Conservation (phyloP, 37 sponge, comb jelly and placozoan species). For the Diacarnus erythraeanus region DNA sequence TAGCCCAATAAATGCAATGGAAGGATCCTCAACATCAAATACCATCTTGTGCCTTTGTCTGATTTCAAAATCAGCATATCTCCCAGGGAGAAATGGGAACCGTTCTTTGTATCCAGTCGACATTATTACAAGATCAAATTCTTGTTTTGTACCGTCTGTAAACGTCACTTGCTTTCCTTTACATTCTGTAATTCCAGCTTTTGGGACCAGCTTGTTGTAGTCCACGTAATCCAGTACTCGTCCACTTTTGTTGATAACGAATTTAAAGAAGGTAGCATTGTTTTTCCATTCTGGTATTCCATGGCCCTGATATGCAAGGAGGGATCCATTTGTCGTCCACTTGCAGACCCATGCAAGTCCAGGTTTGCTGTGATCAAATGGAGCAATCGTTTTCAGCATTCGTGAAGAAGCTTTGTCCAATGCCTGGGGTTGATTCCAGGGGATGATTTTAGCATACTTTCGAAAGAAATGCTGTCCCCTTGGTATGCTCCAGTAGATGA, state of each 20-base stretch:
- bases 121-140: slow-evolving; percentile 78
- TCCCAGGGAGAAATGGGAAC: slow-evolving; percentile 68
- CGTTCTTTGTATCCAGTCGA: slow-evolving; percentile 63
- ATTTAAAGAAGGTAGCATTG: slow-evolving; percentile 58
- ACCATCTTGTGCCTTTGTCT: slow-evolving; percentile 78
- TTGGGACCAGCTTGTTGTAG: slow-evolving; percentile 74
- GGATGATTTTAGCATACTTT: slow-evolving; percentile 66
- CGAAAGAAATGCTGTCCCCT: slow-evolving; percentile 88
- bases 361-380: slow-evolving; percentile 67
- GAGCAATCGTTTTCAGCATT: slow-evolving; percentile 61
- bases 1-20: slow-evolving; percentile 82
- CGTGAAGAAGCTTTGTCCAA: slow-evolving; percentile 82
- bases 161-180: slow-evolving; percentile 65
- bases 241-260: slow-evolving; percentile 77
- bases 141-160: slow-evolving; percentile 55
- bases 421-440: slow-evolving; percentile 76
- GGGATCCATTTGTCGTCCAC: slow-evolving; percentile 81
- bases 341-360: slow-evolving; percentile 87
- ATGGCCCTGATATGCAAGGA: slow-evolving; percentile 86
- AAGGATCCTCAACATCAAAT: slow-evolving; percentile 75
- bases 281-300: slow-evolving; percentile 86
- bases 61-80: slow-evolving; percentile 43
- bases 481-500: slow-evolving; percentile 86
- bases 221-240: slow-evolving; percentile 72
- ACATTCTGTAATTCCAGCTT: slow-evolving; percentile 54